Evolutionary conservation across 2,888 invertebrate species (phyloP).

Genomic region (Drosophila monieri): DNA sequence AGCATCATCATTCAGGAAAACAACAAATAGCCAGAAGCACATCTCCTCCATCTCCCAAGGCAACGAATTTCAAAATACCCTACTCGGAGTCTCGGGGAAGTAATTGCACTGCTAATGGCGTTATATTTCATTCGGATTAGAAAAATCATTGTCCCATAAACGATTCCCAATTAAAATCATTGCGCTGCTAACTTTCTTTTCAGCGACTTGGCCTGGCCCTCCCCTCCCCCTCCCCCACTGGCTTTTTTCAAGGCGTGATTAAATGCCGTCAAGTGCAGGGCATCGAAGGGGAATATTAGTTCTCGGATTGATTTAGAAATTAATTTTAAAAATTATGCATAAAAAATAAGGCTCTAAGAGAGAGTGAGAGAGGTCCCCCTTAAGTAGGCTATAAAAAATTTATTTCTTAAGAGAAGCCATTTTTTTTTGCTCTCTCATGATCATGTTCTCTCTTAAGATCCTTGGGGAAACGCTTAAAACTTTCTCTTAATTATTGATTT

Average conservation of each 20-base stretch:
- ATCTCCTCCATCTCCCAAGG: background rate
- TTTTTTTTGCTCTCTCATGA: background rate
- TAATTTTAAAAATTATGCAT: too few relatives aligned
- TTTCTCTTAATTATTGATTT: background rate
- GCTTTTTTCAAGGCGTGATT: background rate
- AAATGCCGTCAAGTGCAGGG: conserved; percentile 8
- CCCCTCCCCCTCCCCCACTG: background rate
- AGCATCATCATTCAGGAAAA: background rate
- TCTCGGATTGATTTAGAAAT: too few relatives aligned
- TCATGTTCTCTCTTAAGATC: background rate
- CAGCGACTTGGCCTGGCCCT: background rate
- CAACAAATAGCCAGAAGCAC: conserved; percentile 3
- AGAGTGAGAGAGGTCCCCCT: too few relatives aligned
- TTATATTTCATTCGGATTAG: conserved; percentile 24
- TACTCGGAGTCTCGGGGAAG: background rate
- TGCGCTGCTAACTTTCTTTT: conserved; percentile 26
- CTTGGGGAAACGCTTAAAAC: too few relatives aligned
- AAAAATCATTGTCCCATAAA: conserved; percentile 24
- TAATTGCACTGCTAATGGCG: conserved; percentile 26
- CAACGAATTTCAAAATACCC: background rate
- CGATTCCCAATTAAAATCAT: conserved; percentile 36
- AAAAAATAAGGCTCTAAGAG: too few relatives aligned
- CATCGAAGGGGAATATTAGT: background rate
- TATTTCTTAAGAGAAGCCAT: too few relatives aligned
- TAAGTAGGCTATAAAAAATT: background rate